Percentiles rank a stretch among this genome's conserved stretches.
Conservation (phyloP, 2,113 vertebrate genomes). For the Gobiocypris rarus region DNA sequence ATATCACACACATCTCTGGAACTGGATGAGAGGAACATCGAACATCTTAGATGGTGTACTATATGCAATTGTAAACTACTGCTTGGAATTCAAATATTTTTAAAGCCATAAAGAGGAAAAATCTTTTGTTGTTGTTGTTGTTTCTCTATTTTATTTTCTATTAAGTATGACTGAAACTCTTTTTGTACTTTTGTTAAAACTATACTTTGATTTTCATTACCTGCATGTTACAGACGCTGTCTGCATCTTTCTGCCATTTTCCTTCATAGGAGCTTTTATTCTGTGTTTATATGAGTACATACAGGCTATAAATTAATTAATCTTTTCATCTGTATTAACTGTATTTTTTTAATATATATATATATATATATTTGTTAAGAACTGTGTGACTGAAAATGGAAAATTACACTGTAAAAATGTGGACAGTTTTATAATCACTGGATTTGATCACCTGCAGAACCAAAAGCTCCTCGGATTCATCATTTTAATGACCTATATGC, state of each 20-base stretch:
- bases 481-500: slow-evolving; percentile 42
- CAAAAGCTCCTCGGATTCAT: slow-evolving; percentile 47
- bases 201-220: neutral
- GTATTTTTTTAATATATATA: too few relatives aligned
- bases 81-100: neutral
- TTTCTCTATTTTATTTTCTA: too few relatives aligned
- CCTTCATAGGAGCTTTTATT: slow-evolving; percentile 13
- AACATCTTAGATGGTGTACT: neutral
- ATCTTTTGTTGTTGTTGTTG: too few relatives aligned
- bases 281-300: slow-evolving; percentile 2
- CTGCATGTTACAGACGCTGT: neutral
- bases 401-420: neutral
- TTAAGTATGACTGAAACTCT: slow-evolving; percentile 7
- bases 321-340: slow-evolving; percentile 10
- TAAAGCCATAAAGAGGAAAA: neutral
- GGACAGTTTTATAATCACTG: slow-evolving; percentile 48
- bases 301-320: neutral
- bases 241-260: slow-evolving; percentile 19
- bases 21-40: neutral
- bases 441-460: slow-evolving; percentile 41
- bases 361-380: too few relatives aligned
- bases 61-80: neutral
- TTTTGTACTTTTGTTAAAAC: slow-evolving; percentile 18
- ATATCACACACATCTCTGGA: neutral
- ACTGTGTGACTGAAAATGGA: neutral